Evolutionary conservation across 1,140 invertebrate species (phyloP).

Genomic region (Asbolus verrucosus): DNA sequence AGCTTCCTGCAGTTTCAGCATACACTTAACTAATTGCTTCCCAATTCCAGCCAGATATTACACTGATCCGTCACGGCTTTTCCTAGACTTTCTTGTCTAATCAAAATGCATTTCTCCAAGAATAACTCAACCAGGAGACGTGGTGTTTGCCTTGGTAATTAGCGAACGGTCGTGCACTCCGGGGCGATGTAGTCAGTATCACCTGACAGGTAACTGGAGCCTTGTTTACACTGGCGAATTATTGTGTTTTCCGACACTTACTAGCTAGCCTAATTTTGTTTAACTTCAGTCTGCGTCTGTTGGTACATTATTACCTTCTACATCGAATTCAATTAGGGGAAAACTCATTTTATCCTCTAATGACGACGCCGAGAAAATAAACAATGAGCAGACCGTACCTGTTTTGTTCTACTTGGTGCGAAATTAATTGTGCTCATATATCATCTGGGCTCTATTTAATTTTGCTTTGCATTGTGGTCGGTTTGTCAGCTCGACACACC

Average conservation of each 20-base stretch:
- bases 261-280: conserved; percentile 37
- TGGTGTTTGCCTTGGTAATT: conserved; percentile 18
- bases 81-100: conserved; percentile 16
- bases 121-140: background rate
- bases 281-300: conserved; percentile 37
- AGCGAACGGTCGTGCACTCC: conserved; percentile 29
- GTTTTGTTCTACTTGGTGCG: conserved; percentile 32
- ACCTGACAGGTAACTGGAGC: conserved; percentile 34
- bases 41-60: background rate
- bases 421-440: conserved; percentile 38
- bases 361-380: conserved; percentile 36
- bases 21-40: background rate
- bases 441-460: conserved; percentile 34
- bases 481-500: background rate
- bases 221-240: conserved; percentile 31
- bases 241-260: conserved; percentile 37
- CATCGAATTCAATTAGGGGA: conserved; percentile 37
- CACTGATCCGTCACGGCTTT: background rate
- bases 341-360: conserved; percentile 32
- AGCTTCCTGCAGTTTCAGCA: background rate
- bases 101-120: conserved; percentile 17
- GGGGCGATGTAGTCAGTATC: conserved; percentile 16
- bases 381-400: conserved; percentile 25
- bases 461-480: conserved; percentile 21
- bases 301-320: conserved; percentile 32